phyloP scores from a whole-genome alignment of 1,140 invertebrate genomes.

The Caenorhabditis tropicalis region DNA sequence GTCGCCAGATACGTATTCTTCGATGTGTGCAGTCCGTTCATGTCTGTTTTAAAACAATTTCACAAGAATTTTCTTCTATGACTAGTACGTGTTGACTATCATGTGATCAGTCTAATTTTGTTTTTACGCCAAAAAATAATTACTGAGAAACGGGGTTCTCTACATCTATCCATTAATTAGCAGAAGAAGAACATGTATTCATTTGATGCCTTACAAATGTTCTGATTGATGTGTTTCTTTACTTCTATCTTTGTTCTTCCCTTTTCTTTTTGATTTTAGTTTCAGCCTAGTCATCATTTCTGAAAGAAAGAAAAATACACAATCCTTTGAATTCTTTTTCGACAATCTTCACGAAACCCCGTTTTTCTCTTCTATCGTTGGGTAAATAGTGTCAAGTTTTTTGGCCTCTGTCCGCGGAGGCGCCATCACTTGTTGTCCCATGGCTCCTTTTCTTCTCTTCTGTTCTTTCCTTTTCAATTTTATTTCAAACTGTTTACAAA shows the following conservation, averaged over 20 bases:
- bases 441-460: not conserved
- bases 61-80: not conserved
- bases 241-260: not conserved
- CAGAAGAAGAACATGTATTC: conserved; percentile 1
- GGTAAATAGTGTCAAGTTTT: conserved; percentile 42
- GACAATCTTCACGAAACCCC: conserved; percentile 9
- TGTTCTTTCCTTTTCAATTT: not conserved
- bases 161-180: conserved; percentile 1
- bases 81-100: not conserved
- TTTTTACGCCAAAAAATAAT: not conserved
- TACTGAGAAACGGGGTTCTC: too few relatives aligned
- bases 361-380: not conserved
- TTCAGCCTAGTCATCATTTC: conserved; percentile 16
- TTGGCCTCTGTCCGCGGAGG: conserved; percentile 1
- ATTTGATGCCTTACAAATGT: not conserved
- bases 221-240: conserved; percentile 30
- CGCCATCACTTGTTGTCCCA: conserved; percentile 23
- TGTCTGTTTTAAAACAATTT: not conserved
- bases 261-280: not conserved
- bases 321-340: conserved; percentile 9
- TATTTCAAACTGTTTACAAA: not conserved
- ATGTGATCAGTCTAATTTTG: not conserved
- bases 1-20: conserved; percentile 29
- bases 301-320: not conserved
- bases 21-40: not conserved